These are phyloP conservation scores for Pyralis farinalis DNA, from an alignment of 2,888 invertebrate genomes.

Conservation along the genomic window DNA sequence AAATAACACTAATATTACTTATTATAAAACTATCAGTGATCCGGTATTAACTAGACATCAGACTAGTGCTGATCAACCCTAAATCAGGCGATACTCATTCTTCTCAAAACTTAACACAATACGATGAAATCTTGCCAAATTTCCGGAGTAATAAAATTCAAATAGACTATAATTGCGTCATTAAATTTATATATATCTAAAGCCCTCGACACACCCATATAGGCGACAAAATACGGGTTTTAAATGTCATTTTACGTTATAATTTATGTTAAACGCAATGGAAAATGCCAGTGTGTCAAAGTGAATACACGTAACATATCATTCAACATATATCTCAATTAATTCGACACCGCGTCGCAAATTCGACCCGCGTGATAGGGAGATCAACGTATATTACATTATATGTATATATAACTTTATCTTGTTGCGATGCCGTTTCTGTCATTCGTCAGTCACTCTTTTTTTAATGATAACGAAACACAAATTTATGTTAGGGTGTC, in stretches of 20 bases:
- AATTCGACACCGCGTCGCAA: conserved; percentile 16
- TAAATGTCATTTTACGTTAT: conserved; percentile 7
- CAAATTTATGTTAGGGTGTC: conserved; percentile 77
- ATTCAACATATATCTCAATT: conserved; percentile 22
- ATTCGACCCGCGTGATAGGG: conserved; percentile 23
- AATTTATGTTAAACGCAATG: conserved; percentile 15
- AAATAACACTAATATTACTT: too few species aligned
- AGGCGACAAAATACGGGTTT: conserved; percentile 15
- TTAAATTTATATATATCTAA: conserved; percentile 28
- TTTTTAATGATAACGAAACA: conserved; percentile 71
- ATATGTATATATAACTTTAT: conserved; percentile 37
- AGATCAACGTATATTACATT: conserved; percentile 43
- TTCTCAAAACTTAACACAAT: not conserved
- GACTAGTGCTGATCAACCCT: too few species aligned
- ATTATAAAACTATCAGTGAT: too few species aligned
- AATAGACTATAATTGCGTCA: conserved; percentile 32
- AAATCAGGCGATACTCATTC: too few species aligned
- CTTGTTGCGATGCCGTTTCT: conserved; percentile 59
- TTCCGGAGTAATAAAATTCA: conserved; percentile 28
- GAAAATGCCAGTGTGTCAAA: conserved; percentile 18
- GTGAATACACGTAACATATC: conserved; percentile 21
- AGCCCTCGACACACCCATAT: conserved; percentile 34
- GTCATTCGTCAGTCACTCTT: conserved; percentile 51
- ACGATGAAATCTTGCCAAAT: conserved; percentile 9
- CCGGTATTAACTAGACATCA: too few species aligned